Evolutionary conservation across 2,113 vertebrate genomes (phyloP), one percentile per base, ranked within the genome.

Genomic region (Vimba vimba): DNA sequence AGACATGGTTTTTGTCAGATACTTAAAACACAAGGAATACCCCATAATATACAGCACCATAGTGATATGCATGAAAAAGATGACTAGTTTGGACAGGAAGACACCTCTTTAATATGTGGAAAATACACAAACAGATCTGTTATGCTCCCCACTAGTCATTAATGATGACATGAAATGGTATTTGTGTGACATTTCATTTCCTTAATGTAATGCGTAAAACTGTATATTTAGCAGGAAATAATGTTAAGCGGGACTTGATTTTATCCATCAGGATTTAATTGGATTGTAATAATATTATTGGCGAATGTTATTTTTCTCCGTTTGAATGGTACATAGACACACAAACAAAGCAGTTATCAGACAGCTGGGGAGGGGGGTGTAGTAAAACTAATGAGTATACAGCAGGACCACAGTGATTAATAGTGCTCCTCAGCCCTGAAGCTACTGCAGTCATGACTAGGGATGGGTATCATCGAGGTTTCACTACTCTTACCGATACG

Each of bases 391-490:
- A 90, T 30, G 75, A 81, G 43, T 33, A 71, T 85, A 30, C 11
- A 23, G 45, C 86, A 68, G 23, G 77, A 86, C 79, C 69, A 73
- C 73, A 52, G 86, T 76, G 90, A 89, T 79, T 45, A 77, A 86
- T 84, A 68, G 17, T 68, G 19, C 55, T 25, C 55, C n/a, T 64
- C 39, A 74, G 64, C 66, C 36, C 36, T 10, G 25, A 30, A 84
- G 77, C 86, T 88, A 91, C 91, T 90, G 88, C 76, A 82, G 25
- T n/a, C 33, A 50, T 85, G 64, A 4, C 80, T 43, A 9, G 43
- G 43, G 43, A 43, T 43, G 43, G 39, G 43, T 43, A 43, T 43
- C 43, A 9, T 43, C 9, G 8, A 9, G 43, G 43, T 43, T 10
- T 52, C 15, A 52, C 50, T 52, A 52, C 50, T 52, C 50, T 52